Evolutionary conservation across 1,140 invertebrate genomes (phyloP).

Genomic region (Drepana arcuata): DNA sequence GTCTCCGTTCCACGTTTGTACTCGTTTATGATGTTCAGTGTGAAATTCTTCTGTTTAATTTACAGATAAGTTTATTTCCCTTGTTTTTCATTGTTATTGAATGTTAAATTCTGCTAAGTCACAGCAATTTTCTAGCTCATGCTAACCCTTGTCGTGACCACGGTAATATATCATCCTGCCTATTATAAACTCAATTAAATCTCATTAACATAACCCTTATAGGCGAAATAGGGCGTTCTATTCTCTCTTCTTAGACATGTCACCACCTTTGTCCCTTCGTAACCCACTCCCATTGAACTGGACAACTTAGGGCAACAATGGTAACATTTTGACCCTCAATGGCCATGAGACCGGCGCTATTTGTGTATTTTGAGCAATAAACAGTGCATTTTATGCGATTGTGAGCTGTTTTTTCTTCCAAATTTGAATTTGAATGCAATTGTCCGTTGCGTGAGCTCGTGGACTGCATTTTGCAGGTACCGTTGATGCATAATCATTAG

Average conservation of each 20-base stretch:
- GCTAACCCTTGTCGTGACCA: constrained; percentile 9
- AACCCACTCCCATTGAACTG: constrained; percentile 47
- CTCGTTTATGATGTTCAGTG: too few relatives aligned
- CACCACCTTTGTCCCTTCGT: constrained; percentile 62
- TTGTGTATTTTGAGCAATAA: constrained; percentile 71
- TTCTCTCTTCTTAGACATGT: constrained; percentile 51
- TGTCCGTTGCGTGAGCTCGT: constrained; percentile 65
- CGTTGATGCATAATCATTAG: constrained; percentile 61
- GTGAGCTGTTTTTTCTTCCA: constrained; percentile 35
- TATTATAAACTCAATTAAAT: constrained; percentile 70
- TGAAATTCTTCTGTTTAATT: too few relatives aligned
- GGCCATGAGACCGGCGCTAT: constrained; percentile 50
- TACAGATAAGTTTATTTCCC: not conserved
- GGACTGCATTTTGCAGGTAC: constrained; percentile 57
- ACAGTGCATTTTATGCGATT: constrained; percentile 68
- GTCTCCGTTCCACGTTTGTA: too few relatives aligned
- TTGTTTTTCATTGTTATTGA: not conserved
- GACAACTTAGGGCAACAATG: constrained; percentile 61
- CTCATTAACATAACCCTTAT: constrained; percentile 58
- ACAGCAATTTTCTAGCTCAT: constrained; percentile 51
- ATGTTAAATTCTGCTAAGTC: constrained; percentile 31
- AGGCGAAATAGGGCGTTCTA: constrained; percentile 25
- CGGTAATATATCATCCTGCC: constrained; percentile 45
- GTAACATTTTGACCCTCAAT: constrained; percentile 58
- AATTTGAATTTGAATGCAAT: constrained; percentile 64